phyloP scores from a whole-genome alignment of 1,140 invertebrate genomes.

The Cyclina sinensis region DNA sequence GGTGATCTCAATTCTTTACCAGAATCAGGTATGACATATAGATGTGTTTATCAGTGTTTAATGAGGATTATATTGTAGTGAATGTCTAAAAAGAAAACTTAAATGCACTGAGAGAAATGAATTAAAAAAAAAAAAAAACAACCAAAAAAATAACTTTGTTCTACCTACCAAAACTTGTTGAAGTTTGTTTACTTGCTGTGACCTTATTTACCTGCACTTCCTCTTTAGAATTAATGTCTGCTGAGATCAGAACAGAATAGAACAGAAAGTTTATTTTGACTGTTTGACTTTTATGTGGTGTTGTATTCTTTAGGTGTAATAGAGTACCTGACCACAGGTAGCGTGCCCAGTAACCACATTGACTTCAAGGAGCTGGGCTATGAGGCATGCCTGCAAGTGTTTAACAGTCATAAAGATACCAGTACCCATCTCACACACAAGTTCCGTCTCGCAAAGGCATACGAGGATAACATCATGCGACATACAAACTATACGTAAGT shows the following conservation, averaged over 20 bases:
- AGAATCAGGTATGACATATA: slow-evolving; percentile 92
- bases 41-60: too few species aligned
- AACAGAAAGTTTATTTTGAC: too few species aligned
- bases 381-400: slow-evolving; percentile 95
- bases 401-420: slow-evolving; percentile 87
- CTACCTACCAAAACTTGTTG: too few species aligned
- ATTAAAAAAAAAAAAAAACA: too few species aligned
- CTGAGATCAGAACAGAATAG: too few species aligned
- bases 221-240: too few species aligned
- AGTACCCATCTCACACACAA: slow-evolving; percentile 92
- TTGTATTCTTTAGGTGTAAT: slow-evolving; percentile 98
- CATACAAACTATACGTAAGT: slow-evolving; percentile 99
- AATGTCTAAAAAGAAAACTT: too few species aligned
- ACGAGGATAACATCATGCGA: slow-evolving; percentile 98
- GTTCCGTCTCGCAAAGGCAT: slow-evolving; percentile 97
- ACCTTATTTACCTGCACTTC: too few species aligned
- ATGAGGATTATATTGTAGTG: too few species aligned
- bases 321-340: slow-evolving; percentile 96
- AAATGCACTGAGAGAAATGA: too few species aligned
- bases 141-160: too few species aligned
- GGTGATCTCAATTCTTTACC: slow-evolving; percentile 99
- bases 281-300: too few species aligned
- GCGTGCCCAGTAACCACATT: slow-evolving; percentile 95
- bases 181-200: background rate
- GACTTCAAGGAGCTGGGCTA: slow-evolving; percentile 99